Conservation (phyloP, 1,140 invertebrate species). For the Eciton burchellii region DNA sequence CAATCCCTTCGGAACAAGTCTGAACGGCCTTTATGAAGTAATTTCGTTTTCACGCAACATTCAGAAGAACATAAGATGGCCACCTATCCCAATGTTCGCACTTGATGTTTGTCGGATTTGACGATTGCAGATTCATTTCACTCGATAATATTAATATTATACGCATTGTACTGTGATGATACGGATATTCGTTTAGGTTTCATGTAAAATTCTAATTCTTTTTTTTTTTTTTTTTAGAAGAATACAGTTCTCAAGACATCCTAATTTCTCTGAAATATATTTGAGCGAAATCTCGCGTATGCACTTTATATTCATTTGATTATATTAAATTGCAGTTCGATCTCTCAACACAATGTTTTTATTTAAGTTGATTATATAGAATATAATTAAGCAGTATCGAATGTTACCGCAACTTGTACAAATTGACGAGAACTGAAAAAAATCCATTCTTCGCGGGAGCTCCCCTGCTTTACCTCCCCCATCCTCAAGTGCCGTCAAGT, state of each 20-base stretch:
- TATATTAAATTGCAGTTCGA: conserved; percentile 64
- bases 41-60: neutral
- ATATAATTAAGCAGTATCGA: conserved; percentile 55
- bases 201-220: conserved; percentile 40
- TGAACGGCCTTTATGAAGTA: neutral
- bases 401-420: conserved; percentile 32
- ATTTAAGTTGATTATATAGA: no score
- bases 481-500: conserved; percentile 37
- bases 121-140: conserved; percentile 30
- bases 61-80: neutral
- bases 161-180: conserved; percentile 21
- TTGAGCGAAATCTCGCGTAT: conserved; percentile 48
- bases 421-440: conserved; percentile 29
- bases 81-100: neutral
- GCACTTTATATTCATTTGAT: neutral
- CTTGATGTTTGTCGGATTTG: neutral
- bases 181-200: conserved; percentile 47
- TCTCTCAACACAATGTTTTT: conserved; percentile 51
- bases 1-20: conserved; percentile 41
- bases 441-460: conserved; percentile 1
- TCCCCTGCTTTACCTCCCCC: neutral
- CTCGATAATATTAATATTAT: conserved; percentile 13
- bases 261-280: conserved; percentile 54
- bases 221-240: conserved; percentile 55
- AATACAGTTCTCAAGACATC: conserved; percentile 13